Evolutionary conservation across 2,888 invertebrate genomes (phyloP).

Genomic region (Subacronicta megacephala): DNA sequence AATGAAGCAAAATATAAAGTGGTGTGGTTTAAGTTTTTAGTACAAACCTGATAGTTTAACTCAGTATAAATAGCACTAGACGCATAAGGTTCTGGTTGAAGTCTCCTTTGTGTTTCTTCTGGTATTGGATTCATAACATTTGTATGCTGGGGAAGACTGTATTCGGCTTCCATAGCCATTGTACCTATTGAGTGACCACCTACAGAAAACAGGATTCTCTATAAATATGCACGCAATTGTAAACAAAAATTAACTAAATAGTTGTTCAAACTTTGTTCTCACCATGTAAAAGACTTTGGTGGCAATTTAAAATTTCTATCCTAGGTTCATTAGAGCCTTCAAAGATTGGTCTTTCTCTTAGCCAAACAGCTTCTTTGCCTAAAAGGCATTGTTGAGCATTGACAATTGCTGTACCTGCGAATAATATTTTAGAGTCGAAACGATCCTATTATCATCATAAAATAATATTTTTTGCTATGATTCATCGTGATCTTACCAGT

Average conservation of each 20-base stretch:
- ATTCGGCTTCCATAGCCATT: conserved; percentile 86
- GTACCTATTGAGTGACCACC: conserved; percentile 81
- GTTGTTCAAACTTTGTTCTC: conserved; percentile 34
- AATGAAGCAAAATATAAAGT: no score
- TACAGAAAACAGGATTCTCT: conserved; percentile 45
- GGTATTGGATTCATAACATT: conserved; percentile 75
- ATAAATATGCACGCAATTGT: not conserved
- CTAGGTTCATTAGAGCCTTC: conserved; percentile 84
- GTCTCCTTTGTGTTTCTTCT: conserved; percentile 76
- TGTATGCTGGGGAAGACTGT: conserved; percentile 84
- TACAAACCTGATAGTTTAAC: conserved; percentile 81
- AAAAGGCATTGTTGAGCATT: conserved; percentile 85
- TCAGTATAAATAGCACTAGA: conserved; percentile 92
- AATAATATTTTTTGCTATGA: conserved; percentile 15
- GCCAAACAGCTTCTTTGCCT: conserved; percentile 86
- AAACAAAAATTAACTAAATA: not conserved
- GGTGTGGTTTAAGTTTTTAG: no score
- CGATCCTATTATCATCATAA: conserved; percentile 6
- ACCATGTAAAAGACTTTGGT: conserved; percentile 83
- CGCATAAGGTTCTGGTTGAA: conserved; percentile 92
- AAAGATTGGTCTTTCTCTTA: conserved; percentile 81
- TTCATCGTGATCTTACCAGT: conserved; percentile 69
- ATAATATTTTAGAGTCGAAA: conserved; percentile 15
- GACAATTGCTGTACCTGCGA: conserved; percentile 76
- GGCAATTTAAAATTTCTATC: conserved; percentile 85